Conservation (phyloP, 1,140 invertebrate species). For the Drosophila leontia region DNA sequence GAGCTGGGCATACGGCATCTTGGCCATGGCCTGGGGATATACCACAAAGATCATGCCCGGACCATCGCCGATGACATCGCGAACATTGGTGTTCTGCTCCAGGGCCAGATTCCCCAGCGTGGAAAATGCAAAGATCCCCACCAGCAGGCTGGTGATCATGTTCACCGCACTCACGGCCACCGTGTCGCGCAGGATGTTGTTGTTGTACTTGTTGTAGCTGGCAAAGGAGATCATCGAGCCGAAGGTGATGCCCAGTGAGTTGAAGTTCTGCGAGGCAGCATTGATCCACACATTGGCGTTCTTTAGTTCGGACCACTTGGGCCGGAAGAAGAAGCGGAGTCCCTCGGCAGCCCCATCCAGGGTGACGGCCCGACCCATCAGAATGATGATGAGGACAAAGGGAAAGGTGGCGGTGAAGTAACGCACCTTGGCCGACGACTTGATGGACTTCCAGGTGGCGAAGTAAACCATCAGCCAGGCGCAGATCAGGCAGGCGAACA, state of each 20-base stretch:
- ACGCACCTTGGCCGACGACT: constrained; percentile 92
- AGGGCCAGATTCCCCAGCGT: constrained; percentile 94
- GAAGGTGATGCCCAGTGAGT: constrained; percentile 95
- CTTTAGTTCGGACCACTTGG: constrained; percentile 93
- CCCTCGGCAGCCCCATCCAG: constrained; percentile 93
- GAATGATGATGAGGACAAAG: constrained; percentile 92
- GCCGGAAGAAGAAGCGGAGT: constrained; percentile 93
- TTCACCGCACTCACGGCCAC: constrained; percentile 93
- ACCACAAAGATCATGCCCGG: constrained; percentile 95
- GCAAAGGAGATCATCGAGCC: constrained; percentile 97
- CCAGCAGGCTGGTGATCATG: constrained; percentile 92
- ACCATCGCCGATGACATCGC: constrained; percentile 93
- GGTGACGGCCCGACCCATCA: constrained; percentile 91
- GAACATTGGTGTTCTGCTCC: constrained; percentile 91
- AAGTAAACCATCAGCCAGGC: constrained; percentile 97
- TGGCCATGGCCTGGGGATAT: constrained; percentile 94
- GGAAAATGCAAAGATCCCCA: constrained; percentile 94
- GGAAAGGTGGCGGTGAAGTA: constrained; percentile 95
- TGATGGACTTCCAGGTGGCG: constrained; percentile 96
- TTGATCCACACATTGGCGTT: constrained; percentile 95
- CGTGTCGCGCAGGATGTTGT: constrained; percentile 94
- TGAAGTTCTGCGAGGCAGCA: constrained; percentile 96
- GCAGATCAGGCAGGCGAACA: constrained; percentile 93
- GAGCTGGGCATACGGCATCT: constrained; percentile 93
- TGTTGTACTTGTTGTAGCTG: constrained; percentile 97